Evolutionary conservation across 2,888 invertebrate genomes (phyloP), one percentile per base, ranked within the genome.

Genomic region (Tuta absoluta): DNA sequence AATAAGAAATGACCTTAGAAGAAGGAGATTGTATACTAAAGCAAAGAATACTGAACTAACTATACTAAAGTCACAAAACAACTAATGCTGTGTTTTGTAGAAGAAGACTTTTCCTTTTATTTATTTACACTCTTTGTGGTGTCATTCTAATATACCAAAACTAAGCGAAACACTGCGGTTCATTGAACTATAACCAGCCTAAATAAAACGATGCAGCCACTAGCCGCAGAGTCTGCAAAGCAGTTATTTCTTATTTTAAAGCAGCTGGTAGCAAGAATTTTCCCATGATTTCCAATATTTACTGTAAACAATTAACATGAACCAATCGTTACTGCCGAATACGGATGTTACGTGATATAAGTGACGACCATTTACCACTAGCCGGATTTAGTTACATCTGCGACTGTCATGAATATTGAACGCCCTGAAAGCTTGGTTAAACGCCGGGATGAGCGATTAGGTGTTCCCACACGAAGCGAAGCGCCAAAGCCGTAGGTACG

Each of bases 401-500:
- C 45, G 45, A 45, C 45, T 45, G n/a, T 17, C 33, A 33, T 33
- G 33, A 33, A 33, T 33, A 33, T 33, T 33, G 10, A 33, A 33
- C 33, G 41, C 41, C 41, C 41, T 41, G 41, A 14, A 24, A 56
- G 24, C 12, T 19, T 53, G 12, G 21, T 24, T 23, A 53, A 53
- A 33, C 56, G 56, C 33, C 28, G 56, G 10, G n/a, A 33, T 56
- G 28, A 62, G 64, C 63, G 61, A 59, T 63, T 59, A 24, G 62
- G 58, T 41, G 51, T 45, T 33, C 64, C 51, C 62, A 68, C 63
- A 62, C 68, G 61, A 60, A 63, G 67, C 65, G 66, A 67, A 67
- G 63, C 67, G 21, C 65, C 67, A 33, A 63, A 62, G 59, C 57
- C 14, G 56, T 28, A 56, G 33, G 37, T 11, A 63, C 41, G 38